Conservation (phyloP, 2,113 vertebrate species). For the Micronisus gabar region DNA sequence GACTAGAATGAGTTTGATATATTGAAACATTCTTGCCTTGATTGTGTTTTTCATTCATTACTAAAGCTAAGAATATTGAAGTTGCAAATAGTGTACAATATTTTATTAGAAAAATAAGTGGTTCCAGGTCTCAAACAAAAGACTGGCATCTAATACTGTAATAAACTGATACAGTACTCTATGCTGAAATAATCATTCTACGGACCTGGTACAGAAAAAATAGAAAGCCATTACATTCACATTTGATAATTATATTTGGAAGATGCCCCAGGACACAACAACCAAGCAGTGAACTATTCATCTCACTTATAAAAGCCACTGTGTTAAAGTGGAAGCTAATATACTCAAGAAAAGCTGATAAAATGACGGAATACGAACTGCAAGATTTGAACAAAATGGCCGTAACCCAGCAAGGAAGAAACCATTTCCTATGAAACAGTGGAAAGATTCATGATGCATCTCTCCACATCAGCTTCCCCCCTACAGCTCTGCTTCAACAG, state of each 20-base stretch:
- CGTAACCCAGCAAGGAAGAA: background rate
- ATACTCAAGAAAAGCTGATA: background rate
- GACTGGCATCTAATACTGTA: background rate
- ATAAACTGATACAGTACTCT: background rate
- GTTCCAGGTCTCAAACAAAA: conserved; percentile 15
- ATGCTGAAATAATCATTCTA: background rate
- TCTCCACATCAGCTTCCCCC: background rate
- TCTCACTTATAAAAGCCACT: conserved; percentile 13
- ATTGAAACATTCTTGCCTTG: conserved; percentile 1
- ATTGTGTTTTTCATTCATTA: conserved; percentile 29
- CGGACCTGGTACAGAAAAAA: background rate
- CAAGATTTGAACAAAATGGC: conserved; percentile 5
- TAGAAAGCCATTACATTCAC: background rate
- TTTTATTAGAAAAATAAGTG: conserved; percentile 44
- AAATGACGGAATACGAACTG: background rate
- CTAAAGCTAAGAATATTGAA: conserved; percentile 9
- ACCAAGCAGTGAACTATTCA: conserved; percentile 6
- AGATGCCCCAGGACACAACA: conserved; percentile 32
- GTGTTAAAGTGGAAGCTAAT: background rate
- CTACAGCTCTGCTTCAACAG: background rate
- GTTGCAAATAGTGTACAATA: background rate
- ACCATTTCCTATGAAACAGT: background rate
- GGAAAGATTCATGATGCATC: background rate
- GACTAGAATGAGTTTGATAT: conserved; percentile 36
- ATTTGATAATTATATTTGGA: conserved; percentile 50